Evolutionary conservation across 2,113 vertebrate genomes (phyloP).

Genomic region (Sander lucioperca): DNA sequence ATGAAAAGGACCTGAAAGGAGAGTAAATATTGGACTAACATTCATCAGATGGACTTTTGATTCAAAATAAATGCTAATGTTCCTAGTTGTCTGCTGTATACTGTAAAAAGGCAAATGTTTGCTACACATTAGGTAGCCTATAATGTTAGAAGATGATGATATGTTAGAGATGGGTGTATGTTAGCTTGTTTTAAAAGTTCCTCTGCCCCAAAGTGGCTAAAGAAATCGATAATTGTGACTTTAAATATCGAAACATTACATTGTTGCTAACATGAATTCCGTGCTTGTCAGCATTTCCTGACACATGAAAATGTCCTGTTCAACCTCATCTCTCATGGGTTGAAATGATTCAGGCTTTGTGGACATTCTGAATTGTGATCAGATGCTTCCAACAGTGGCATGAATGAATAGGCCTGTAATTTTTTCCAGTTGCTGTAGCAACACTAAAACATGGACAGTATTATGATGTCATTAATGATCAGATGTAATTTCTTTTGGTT

Average conservation of each 20-base stretch:
- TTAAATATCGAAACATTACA: conserved; percentile 8
- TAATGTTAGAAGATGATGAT: not conserved
- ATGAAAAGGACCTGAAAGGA: not conserved
- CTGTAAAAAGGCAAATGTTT: not conserved
- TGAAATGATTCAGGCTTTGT: conserved; percentile 30
- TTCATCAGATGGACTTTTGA: not conserved
- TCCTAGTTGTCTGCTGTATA: not conserved
- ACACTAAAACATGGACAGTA: conserved; percentile 56
- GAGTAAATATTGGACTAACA: not conserved
- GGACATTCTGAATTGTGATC: conserved; percentile 57
- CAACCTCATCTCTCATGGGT: conserved; percentile 6
- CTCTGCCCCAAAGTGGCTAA: not conserved
- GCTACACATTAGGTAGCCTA: conserved; percentile 7
- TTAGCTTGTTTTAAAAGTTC: conserved; percentile 9
- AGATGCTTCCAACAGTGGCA: conserved; percentile 65
- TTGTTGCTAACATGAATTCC: not conserved
- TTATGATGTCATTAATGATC: conserved; percentile 63
- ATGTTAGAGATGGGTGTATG: not conserved
- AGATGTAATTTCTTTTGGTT: conserved; percentile 57
- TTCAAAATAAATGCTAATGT: not conserved
- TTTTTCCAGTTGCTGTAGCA: conserved; percentile 78
- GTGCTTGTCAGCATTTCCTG: not conserved
- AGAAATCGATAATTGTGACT: not conserved
- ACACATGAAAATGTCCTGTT: conserved; percentile 18
- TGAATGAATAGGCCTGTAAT: conserved; percentile 57